Conservation (phyloP, 2,888 invertebrate species). For the Leptopilina myrica region DNA sequence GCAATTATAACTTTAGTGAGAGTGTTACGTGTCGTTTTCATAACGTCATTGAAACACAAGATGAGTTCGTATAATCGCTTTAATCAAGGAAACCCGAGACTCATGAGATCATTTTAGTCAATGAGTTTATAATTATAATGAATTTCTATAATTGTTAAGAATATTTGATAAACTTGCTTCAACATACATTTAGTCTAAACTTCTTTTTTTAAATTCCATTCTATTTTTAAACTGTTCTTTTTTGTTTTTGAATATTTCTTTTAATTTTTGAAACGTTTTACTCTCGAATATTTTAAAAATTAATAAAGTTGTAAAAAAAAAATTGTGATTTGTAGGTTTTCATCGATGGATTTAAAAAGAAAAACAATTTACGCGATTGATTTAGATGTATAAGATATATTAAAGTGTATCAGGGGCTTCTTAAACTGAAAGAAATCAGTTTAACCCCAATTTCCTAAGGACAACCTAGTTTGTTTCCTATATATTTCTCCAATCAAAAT, state of each 20-base stretch:
- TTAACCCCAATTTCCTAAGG: constrained; percentile 12
- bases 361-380: neutral
- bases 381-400: neutral
- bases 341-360: neutral
- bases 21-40: neutral
- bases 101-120: constrained; percentile 20
- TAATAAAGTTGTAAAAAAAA: too few relatives aligned
- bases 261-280: too few relatives aligned
- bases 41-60: neutral
- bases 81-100: constrained; percentile 32
- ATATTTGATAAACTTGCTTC: neutral
- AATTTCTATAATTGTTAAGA: neutral
- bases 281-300: too few relatives aligned
- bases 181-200: too few relatives aligned
- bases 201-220: too few relatives aligned
- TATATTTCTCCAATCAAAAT: too few relatives aligned
- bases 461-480: neutral
- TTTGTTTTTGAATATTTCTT: too few relatives aligned
- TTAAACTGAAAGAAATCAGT: neutral
- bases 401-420: constrained; percentile 20
- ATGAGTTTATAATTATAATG: neutral
- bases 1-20: neutral
- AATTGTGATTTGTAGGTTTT: neutral
- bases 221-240: too few relatives aligned
- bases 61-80: neutral